Base-by-base conservation (phyloP, 2,888 invertebrate species). In the Eucera pruinosa region DNA sequence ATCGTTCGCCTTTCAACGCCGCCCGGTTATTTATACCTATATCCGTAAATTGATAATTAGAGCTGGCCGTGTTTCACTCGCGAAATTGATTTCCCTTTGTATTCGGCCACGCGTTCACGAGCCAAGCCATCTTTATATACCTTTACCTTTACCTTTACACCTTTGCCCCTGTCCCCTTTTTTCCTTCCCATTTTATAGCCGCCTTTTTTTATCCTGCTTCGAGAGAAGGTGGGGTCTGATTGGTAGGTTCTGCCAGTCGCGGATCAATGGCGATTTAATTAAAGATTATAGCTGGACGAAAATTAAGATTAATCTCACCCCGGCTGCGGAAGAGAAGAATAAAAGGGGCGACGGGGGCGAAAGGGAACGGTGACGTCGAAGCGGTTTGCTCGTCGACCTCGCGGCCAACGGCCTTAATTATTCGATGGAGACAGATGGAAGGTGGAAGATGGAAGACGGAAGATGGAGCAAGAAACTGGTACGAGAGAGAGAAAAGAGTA, bases 191-290 rank as follows among this genome's bases (percentile, higher is more conserved):
- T 64, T 57, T 43, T 27, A 50, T 18, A 23, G 27, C 39, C 48
- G 23, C 50, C n/a, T 45, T 62, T 43, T 43, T 61, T 33, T 54
- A 47, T 13, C 13, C 54, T 45, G 30, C 60, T 50, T 64, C 54
- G n/a, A n/a, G 41, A 9, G 23, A 36, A 47, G 20, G 68, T 47
- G 30, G 5, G 5, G 68, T 33, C 61, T 62, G 78, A 79, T 81
- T 74, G 81, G 57, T 68, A 62, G 78, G 58, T 68, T 75, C 73
- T 68, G 79, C 61, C 74, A 78, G 68, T 58, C 73, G 60, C 81
- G 88, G 88, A 91, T 91, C 90, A 90, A 91, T 90, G 88, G 87
- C 88, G 91, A 91, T 92, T 91, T 91, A 92, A 92, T 92, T 91
- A 91, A 90, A 91, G 91, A 92, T 92, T 91, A 87, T 87, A 83